phyloP scores from a whole-genome alignment of 2,797 vertebrate genomes.

The Phataginus tetradactyla region DNA sequence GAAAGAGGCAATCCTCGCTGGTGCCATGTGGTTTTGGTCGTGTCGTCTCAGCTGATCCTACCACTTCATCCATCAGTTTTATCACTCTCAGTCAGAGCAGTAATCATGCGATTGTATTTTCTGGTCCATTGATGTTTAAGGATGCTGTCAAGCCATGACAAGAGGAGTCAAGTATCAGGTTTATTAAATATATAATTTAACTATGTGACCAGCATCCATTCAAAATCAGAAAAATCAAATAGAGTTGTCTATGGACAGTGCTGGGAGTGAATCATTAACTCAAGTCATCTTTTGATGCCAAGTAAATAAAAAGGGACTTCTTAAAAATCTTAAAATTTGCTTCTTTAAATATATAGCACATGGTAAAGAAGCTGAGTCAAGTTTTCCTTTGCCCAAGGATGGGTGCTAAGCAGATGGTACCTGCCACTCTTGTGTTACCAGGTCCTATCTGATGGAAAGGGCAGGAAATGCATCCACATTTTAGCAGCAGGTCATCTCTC shows the following conservation, averaged over 20 bases:
- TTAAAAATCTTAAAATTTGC: neutral
- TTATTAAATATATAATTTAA: conserved; percentile 74
- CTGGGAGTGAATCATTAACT: neutral
- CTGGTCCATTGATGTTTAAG: conserved; percentile 77
- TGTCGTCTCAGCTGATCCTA: conserved; percentile 52
- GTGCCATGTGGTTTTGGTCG: neutral
- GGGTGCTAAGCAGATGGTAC: neutral
- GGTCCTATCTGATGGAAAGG: neutral
- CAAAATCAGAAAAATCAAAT: conserved; percentile 59
- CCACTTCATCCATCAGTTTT: conserved; percentile 69
- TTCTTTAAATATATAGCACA: neutral
- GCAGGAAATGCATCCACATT: neutral
- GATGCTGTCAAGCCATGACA: conserved; percentile 65
- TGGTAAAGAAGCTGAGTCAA: neutral
- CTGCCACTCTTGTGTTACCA: neutral
- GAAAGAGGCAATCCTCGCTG: neutral
- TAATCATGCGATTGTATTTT: conserved; percentile 79
- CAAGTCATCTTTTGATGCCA: neutral
- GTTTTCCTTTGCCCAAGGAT: neutral
- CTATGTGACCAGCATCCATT: conserved; percentile 7
- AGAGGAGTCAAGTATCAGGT: conserved; percentile 64
- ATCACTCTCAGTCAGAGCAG: conserved; percentile 57
- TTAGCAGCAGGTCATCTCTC: neutral
- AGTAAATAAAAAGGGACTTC: neutral
- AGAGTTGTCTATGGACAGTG: neutral